Evolutionary conservation across 2,797 vertebrate species (phyloP).

Genomic region (Thalassophryne amazonica): DNA sequence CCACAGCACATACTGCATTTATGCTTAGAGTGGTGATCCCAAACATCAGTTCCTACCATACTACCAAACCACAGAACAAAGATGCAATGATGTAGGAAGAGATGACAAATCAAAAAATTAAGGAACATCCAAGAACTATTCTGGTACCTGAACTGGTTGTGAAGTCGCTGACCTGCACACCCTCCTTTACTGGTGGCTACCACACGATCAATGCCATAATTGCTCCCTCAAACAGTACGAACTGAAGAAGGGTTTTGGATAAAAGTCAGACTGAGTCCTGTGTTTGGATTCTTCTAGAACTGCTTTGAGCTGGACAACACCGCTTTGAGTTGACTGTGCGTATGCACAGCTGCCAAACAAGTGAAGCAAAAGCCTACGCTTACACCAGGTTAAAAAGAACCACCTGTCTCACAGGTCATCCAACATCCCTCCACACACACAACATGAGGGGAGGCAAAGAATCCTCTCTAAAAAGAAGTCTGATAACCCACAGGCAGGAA

Average conservation of each 20-base stretch:
- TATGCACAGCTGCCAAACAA: background rate
- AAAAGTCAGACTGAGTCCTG: too few relatives aligned
- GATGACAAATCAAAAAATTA: background rate
- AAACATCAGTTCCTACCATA: background rate
- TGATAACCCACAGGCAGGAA: conserved; percentile 40
- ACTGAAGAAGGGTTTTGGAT: too few relatives aligned
- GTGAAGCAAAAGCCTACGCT: conserved; percentile 13
- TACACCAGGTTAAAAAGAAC: conserved; percentile 10
- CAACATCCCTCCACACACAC: conserved; percentile 32
- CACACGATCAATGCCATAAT: too few relatives aligned
- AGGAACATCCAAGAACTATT: background rate
- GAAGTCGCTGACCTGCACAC: too few relatives aligned
- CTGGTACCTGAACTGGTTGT: too few relatives aligned
- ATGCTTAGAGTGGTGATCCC: conserved; percentile 1
- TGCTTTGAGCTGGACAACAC: too few relatives aligned
- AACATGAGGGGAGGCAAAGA: conserved; percentile 23
- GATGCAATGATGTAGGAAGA: background rate
- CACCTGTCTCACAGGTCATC: conserved; percentile 57
- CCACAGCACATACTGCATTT: conserved; percentile 3
- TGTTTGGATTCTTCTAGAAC: too few relatives aligned
- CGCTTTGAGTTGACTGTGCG: background rate
- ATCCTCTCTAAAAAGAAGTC: conserved; percentile 45
- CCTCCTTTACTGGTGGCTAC: too few relatives aligned
- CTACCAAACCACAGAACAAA: background rate
- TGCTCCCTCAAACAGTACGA: too few relatives aligned